These are phyloP conservation scores for Epinephelus fuscoguttatus DNA, from an alignment of 2,113 vertebrate species.

Conservation along the genomic window DNA sequence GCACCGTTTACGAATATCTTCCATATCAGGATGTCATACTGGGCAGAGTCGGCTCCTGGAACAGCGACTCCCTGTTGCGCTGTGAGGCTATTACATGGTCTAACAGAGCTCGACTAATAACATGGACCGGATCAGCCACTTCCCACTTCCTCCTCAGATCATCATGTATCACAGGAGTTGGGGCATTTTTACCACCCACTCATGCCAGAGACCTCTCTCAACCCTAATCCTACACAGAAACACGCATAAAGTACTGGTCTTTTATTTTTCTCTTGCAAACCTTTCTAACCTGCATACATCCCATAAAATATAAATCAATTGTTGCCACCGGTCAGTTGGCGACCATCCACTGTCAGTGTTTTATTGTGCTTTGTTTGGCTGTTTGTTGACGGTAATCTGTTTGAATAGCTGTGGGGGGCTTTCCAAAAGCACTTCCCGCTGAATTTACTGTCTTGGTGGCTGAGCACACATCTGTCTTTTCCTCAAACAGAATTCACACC, in stretches of 20 bases:
- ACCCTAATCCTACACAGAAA: constrained; percentile 46
- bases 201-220: constrained; percentile 67
- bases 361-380: constrained; percentile 70
- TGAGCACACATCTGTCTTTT: constrained; percentile 84
- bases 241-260: constrained; percentile 6
- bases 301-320: constrained; percentile 61
- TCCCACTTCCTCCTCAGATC: constrained; percentile 81
- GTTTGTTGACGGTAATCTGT: constrained; percentile 81
- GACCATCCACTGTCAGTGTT: constrained; percentile 61
- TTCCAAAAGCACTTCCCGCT: constrained; percentile 74
- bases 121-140: constrained; percentile 82
- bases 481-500: constrained; percentile 77
- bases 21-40: constrained; percentile 83
- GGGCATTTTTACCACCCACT: constrained; percentile 70
- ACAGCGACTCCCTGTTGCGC: constrained; percentile 82
- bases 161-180: constrained; percentile 77
- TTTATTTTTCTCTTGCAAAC: constrained; percentile 24
- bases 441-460: constrained; percentile 80
- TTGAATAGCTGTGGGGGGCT: constrained; percentile 79
- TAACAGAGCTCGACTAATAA: constrained; percentile 88
- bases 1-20: constrained; percentile 66
- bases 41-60: constrained; percentile 79
- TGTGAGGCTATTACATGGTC: constrained; percentile 87
- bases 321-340: constrained; percentile 72
- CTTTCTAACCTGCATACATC: constrained; percentile 19